These are phyloP conservation scores for Coenonympha glycerion DNA, from an alignment of 2,888 invertebrate species.

Conservation along the genomic window DNA sequence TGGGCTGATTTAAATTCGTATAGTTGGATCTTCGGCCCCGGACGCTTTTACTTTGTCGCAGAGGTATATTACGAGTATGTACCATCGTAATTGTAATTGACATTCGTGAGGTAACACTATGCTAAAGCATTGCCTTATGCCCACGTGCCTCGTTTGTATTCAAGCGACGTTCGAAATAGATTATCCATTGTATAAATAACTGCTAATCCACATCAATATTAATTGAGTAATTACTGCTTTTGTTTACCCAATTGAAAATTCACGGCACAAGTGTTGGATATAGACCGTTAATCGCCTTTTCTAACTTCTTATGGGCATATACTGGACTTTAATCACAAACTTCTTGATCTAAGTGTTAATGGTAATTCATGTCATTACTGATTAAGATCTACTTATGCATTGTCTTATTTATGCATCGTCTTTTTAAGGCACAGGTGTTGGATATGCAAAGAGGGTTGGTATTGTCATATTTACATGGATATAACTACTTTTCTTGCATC, in stretches of 20 bases:
- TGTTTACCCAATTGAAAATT: neutral
- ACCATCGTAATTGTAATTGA: conserved; percentile 5
- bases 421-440: neutral
- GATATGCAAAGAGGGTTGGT: neutral
- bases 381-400: neutral
- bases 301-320: neutral
- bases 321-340: neutral
- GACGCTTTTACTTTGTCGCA: neutral
- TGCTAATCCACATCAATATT: conserved; percentile 9
- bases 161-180: conserved; percentile 15
- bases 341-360: neutral
- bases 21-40: neutral
- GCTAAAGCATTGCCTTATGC: conserved; percentile 12
- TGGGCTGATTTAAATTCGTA: neutral
- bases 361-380: neutral
- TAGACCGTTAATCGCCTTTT: neutral
- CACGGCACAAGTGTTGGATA: neutral
- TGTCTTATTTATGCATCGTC: too few relatives aligned
- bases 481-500: neutral
- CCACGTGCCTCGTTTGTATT: conserved; percentile 22
- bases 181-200: conserved; percentile 16
- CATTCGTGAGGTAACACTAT: conserved; percentile 15
- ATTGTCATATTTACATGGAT: neutral
- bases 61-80: too few relatives aligned
- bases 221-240: conserved; percentile 6